Evolutionary conservation across 2,888 invertebrate genomes (phyloP), one percentile per base, ranked within the genome.

Genomic region (Volucella inanis): DNA sequence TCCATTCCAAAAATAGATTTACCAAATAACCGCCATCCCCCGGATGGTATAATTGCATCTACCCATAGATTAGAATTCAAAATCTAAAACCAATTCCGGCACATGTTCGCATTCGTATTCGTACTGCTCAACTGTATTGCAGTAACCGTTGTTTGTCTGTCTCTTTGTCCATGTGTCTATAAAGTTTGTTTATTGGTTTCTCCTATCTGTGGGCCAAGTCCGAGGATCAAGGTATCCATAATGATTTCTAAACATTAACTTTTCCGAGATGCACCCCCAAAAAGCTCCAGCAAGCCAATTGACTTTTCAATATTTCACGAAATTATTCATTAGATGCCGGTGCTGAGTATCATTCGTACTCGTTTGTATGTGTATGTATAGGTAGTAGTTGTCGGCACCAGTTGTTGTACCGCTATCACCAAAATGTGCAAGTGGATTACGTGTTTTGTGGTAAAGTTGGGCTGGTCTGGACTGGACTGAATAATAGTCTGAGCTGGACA

Each of bases 281-380:
- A 79, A 75, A 86, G 64, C 49, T 50, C 71, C 57, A 47, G 52
- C 71, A 59, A 83, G 61, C 74, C 87, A 87, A 81, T 87, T 87
- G 80, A 71, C 84, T 76, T 71, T 84, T 87, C 84, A 87, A 84
- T 87, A 84, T 87, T 87, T 81, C 70, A 84, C 78, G 59, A 72
- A 87, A 83, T 87, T 87, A 87, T 72, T 84, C 75, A 87, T 87
- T 78, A 77, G 75, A 76, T 78, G 57, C 50, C 76, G 54, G 68
- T 67, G 72, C 71, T 59, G 9, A 59, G 2, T 3, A 22, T 1
- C 18, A 22, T 2, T 22, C 2, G 18, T 2, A 22, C 18, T 31
- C 31, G 31, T 31, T 31, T 31, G 6, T 31, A 31, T 31, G 31
- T 31, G 6, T 31, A 6, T 31, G 6, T 6, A 6, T 31, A 2